phyloP scores from a whole-genome alignment of 2,113 vertebrate genomes.

The Gambusia holbrooki region DNA sequence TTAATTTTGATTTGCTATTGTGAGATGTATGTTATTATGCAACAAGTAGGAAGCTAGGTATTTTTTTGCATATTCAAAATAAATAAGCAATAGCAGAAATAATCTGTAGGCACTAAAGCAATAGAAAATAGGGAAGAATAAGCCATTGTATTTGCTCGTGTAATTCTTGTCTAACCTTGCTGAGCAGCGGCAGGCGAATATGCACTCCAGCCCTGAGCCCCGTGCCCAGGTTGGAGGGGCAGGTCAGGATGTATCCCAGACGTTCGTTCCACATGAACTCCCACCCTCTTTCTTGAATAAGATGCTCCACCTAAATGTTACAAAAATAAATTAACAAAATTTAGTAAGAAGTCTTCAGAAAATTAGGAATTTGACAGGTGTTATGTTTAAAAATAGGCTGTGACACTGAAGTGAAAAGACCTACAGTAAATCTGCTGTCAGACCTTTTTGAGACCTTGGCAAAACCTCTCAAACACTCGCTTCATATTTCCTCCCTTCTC shows the following conservation, averaged over 20 bases:
- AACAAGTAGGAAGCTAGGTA: no score
- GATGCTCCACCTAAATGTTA: constrained; percentile 84
- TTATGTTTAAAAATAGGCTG: neutral
- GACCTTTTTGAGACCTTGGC: constrained; percentile 90
- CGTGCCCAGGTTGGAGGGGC: constrained; percentile 92
- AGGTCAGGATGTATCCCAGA: constrained; percentile 89
- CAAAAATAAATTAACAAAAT: neutral
- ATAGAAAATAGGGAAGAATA: accelerated
- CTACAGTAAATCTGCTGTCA: neutral
- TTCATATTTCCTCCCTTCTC: constrained; percentile 96
- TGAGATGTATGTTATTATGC: no score
- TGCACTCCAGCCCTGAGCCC: constrained; percentile 92
- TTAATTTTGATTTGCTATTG: no score
- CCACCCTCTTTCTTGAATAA: constrained; percentile 92
- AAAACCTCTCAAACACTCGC: constrained; percentile 92
- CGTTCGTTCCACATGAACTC: constrained; percentile 97
- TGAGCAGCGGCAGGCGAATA: constrained; percentile 85
- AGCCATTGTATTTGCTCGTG: neutral
- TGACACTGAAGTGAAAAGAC: neutral
- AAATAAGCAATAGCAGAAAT: neutral
- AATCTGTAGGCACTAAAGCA: neutral
- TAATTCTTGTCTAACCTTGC: constrained; percentile 80
- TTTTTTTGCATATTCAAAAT: no score
- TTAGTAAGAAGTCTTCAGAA: neutral
- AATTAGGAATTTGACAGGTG: neutral